A percentile compares a stretch with the other conserved stretches of the same genome.
Conservation (phyloP, 2,113 vertebrate genomes). For the Erythrolamprus reginae region DNA sequence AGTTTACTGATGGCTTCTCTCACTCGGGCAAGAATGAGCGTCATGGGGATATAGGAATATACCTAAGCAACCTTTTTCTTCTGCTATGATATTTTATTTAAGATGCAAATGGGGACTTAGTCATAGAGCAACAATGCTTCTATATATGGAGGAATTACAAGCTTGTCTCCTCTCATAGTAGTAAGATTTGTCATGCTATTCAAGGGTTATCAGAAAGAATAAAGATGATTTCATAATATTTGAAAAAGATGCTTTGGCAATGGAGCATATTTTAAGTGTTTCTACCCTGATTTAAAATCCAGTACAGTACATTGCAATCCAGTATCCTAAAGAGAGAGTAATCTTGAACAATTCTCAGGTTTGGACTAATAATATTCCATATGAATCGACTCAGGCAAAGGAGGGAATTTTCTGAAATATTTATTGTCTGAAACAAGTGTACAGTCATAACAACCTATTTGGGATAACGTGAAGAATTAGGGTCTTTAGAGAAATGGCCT, state of each 20-base stretch:
- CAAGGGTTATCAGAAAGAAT: neutral
- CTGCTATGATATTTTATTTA: neutral
- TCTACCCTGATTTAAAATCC: neutral
- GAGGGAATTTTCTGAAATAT: neutral
- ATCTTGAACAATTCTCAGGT: neutral
- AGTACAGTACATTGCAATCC: neutral
- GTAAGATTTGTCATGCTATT: neutral
- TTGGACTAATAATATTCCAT: neutral
- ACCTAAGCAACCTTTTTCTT: neutral
- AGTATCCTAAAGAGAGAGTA: neutral
- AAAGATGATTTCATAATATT: neutral
- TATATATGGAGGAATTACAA: neutral
- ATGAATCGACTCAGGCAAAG: neutral
- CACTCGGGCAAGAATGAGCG: neutral
- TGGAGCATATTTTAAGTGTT: neutral
- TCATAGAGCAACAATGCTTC: neutral
- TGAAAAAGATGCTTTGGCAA: neutral
- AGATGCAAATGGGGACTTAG: neutral
- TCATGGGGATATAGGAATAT: neutral
- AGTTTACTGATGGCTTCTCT: neutral
- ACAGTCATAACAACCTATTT: neutral
- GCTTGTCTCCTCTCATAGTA: neutral
- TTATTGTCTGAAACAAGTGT: neutral
- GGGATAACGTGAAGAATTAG: neutral
- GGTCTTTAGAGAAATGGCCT: neutral